These are phyloP conservation scores for Cistogaster globosa DNA, from an alignment of 2,888 invertebrate genomes.

Conservation along the genomic window DNA sequence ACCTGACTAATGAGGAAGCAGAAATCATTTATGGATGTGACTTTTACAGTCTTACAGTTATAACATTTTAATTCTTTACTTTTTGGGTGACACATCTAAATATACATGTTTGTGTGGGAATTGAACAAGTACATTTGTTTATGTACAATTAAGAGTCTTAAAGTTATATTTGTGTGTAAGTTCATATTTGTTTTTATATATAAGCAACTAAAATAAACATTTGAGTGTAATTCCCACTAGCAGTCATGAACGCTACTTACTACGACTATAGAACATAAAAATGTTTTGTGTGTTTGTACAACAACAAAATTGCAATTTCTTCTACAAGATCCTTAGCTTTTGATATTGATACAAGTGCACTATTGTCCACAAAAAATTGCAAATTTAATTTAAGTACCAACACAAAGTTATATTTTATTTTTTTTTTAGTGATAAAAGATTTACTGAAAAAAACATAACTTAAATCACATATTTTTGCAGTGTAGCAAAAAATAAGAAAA, in stretches of 20 bases:
- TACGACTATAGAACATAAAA: neutral
- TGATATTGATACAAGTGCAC: neutral
- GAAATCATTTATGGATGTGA: constrained; percentile 16
- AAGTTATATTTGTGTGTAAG: constrained; percentile 4
- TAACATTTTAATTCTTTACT: constrained; percentile 47
- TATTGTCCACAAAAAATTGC: no score
- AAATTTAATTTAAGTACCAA: no score
- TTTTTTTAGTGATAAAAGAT: no score
- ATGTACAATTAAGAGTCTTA: constrained; percentile 27
- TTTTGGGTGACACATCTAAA: neutral
- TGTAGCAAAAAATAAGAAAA: no score
- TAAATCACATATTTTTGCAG: no score
- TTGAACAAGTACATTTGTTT: neutral
- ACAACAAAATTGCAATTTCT: constrained; percentile 9
- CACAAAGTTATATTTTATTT: no score
- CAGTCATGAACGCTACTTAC: constrained; percentile 54
- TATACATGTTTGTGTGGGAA: neutral
- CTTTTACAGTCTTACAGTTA: constrained; percentile 46
- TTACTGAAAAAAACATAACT: no score
- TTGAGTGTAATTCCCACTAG: constrained; percentile 76
- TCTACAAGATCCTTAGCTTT: neutral
- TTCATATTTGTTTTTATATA: constrained; percentile 1
- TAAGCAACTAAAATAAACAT: constrained; percentile 68
- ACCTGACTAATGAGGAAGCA: no score
- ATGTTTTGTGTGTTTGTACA: neutral